Evolutionary conservation across 2,888 invertebrate species (phyloP).

Genomic region (Axea sp.): DNA sequence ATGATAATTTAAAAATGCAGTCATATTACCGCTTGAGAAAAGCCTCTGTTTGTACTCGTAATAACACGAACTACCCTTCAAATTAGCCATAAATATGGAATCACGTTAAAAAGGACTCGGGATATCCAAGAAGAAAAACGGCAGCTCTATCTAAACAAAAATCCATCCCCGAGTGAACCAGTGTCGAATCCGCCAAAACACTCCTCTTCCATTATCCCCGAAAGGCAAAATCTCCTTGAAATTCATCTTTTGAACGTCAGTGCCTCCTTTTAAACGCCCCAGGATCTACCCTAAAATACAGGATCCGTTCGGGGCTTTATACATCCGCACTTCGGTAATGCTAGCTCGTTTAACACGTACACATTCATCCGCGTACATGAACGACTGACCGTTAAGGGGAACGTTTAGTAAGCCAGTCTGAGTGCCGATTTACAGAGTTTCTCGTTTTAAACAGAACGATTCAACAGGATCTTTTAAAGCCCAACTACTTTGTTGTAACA

Average conservation of each 20-base stretch:
- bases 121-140: conserved; percentile 2
- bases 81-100: conserved; percentile 44
- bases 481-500: conserved; percentile 15
- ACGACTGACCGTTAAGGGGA: conserved; percentile 68
- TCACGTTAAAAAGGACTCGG: conserved; percentile 21
- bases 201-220: conserved; percentile 60
- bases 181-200: conserved; percentile 57
- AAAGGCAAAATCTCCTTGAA: conserved; percentile 60
- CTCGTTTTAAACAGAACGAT: conserved; percentile 43
- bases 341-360: conserved; percentile 57
- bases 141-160: conserved; percentile 43
- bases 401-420: conserved; percentile 63
- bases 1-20: too few species aligned
- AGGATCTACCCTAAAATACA: conserved; percentile 56
- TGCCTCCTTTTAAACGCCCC: conserved; percentile 57
- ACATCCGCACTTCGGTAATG: conserved; percentile 54
- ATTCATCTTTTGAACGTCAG: conserved; percentile 61
- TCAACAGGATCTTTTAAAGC: conserved; percentile 49
- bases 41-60: conserved; percentile 12
- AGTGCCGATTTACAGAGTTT: conserved; percentile 68
- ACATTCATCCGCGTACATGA: conserved; percentile 61
- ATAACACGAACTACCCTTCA: conserved; percentile 38
- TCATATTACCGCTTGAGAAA: too few species aligned
- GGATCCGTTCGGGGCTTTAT: conserved; percentile 57
- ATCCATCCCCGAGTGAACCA: conserved; percentile 36